Evolutionary conservation across 2,888 invertebrate genomes (phyloP), one percentile per base, ranked within the genome.

Genomic region (Cosmorhoe ocellata): DNA sequence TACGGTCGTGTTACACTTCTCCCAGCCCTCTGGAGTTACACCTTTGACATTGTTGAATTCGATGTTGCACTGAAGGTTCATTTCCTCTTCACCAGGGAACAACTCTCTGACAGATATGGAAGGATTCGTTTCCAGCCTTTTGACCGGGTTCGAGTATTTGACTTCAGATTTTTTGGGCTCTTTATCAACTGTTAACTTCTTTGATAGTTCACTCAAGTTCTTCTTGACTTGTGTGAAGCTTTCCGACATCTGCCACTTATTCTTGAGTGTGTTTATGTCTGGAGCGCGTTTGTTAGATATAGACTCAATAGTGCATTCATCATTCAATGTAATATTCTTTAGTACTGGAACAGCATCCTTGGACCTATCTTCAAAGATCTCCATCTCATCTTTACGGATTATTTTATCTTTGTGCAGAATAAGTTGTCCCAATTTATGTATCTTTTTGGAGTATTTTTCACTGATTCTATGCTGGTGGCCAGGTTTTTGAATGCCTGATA

Each of bases 11-110:
- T 92, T 93, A 61, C 95, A 95, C 54, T 95, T 95, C 63, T 96
- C 96, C 96, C 96, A 96, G 0, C 96, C 96, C 67, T 95, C 95
- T 0, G 95, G 95, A 0, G 95, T 96, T 0, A 94, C 92, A 0
- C 94, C 95, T 64, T 93, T 92, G 0, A 93, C 91, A 52, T 92
- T 94, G 30, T 91, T 91, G 56, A 96, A 96, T 39, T 96, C 95
- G 39, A 96, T 92, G 67, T 93, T 93, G 18, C 94, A 95, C 30
- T 93, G 93, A 10, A 96, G 80, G 44, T 94, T 94, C 90, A 96
- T 92, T 70, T 96, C 95, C 67, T 96, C 96, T 65, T 96, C 96
- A 0, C 96, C 96, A 0, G 95, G 96, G 79, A 96, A 95, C 9
- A 96, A 76, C 63, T 95, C 95, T 31, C 96, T 86, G 12, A 96